phyloP scores from a whole-genome alignment of 1,140 invertebrate species.

The Caenorhabditis remanei region DNA sequence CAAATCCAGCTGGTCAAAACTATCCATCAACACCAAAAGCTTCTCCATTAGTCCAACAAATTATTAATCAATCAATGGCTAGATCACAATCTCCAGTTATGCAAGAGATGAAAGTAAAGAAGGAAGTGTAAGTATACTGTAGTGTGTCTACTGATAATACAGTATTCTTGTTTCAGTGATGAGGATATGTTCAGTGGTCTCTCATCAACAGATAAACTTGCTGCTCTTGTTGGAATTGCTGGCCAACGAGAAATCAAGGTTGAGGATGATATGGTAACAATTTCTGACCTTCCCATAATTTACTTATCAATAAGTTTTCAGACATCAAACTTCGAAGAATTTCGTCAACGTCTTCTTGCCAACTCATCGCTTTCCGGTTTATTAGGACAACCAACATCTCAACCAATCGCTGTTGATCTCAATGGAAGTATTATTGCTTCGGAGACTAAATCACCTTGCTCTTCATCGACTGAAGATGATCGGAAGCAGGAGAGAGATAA shows the following conservation, averaged over 20 bases:
- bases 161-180: not conserved
- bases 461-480: slow-evolving; percentile 39
- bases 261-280: not conserved
- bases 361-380: not conserved
- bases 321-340: slow-evolving; percentile 27
- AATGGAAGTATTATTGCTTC: slow-evolving; percentile 47
- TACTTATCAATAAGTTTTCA: not conserved
- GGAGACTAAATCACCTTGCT: slow-evolving; percentile 35
- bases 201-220: slow-evolving; percentile 61
- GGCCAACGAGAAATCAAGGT: not conserved
- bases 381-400: not conserved
- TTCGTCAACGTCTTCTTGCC: slow-evolving; percentile 22
- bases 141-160: not conserved
- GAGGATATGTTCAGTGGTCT: slow-evolving; percentile 60
- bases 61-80: slow-evolving; percentile 59
- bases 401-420: slow-evolving; percentile 16
- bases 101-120: not conserved
- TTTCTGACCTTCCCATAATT: not conserved
- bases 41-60: slow-evolving; percentile 61
- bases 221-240: slow-evolving; percentile 62
- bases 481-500: slow-evolving; percentile 46
- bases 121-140: slow-evolving; percentile 8
- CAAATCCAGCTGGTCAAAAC: not conserved
- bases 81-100: slow-evolving; percentile 8
- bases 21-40: slow-evolving; percentile 47